phyloP scores from a whole-genome alignment of 1,140 invertebrate genomes.

The Apis laboriosa region DNA sequence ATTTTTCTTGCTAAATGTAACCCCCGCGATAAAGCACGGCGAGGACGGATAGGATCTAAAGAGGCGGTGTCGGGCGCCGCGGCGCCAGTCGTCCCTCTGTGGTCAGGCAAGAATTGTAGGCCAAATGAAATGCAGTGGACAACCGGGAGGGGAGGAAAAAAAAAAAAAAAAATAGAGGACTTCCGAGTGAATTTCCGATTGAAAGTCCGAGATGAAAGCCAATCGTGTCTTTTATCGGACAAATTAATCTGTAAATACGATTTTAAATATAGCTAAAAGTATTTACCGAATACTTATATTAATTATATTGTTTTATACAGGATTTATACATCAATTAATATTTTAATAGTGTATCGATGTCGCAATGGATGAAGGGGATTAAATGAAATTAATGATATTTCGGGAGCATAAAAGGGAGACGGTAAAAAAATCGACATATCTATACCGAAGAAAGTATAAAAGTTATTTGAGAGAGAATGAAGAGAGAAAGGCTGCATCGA shows the following conservation, averaged over 20 bases:
- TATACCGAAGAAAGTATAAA: not conserved
- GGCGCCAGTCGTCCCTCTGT: slow-evolving; percentile 55
- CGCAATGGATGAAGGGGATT: too few relatives aligned
- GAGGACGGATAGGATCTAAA: slow-evolving; percentile 16
- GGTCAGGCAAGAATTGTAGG: slow-evolving; percentile 39
- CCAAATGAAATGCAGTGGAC: slow-evolving; percentile 30
- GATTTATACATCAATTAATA: too few relatives aligned
- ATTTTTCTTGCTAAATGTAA: slow-evolving; percentile 10
- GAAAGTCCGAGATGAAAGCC: not conserved
- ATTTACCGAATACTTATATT: too few relatives aligned
- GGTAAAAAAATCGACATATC: not conserved
- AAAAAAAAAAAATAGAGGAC: not conserved
- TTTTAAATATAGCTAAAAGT: too few relatives aligned
- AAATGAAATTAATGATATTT: not conserved
- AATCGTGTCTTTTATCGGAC: not conserved
- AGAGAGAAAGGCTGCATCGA: slow-evolving; percentile 33
- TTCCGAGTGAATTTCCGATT: not conserved
- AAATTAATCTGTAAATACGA: too few relatives aligned
- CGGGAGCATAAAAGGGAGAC: not conserved
- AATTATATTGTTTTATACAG: too few relatives aligned
- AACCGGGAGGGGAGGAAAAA: not conserved
- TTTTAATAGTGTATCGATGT: too few relatives aligned
- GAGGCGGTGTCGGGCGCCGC: slow-evolving; percentile 50
- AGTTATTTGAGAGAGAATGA: not conserved
- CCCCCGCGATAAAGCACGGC: slow-evolving; percentile 17